Percentiles rank a stretch among this genome's conserved stretches.
These are phyloP conservation scores for Cerceris rybyensis DNA, from an alignment of 2,888 invertebrate genomes.

Conservation along the genomic window DNA sequence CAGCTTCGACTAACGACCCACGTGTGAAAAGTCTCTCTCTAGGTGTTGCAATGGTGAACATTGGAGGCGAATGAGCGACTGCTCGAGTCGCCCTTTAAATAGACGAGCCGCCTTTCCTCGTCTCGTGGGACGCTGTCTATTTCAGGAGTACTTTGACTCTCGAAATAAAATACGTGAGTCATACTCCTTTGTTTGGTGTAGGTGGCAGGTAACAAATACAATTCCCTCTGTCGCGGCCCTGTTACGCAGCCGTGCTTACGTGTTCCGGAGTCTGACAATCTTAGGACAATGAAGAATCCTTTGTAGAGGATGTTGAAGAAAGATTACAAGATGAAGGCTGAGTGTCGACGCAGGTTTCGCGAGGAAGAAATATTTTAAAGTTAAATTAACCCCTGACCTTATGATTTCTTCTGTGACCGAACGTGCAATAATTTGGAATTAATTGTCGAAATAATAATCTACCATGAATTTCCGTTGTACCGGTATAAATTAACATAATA, in stretches of 20 bases:
- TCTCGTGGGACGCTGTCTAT: slow-evolving; percentile 70
- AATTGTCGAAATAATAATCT: no score
- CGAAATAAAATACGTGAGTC: slow-evolving; percentile 73
- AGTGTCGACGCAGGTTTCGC: not conserved
- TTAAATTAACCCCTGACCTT: no score
- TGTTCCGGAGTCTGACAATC: slow-evolving; percentile 13
- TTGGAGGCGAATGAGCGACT: slow-evolving; percentile 17
- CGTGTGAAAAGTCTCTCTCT: slow-evolving; percentile 31
- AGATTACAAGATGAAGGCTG: not conserved
- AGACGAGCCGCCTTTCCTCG: slow-evolving; percentile 64
- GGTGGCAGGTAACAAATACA: slow-evolving; percentile 48
- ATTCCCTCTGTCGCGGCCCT: slow-evolving; percentile 22
- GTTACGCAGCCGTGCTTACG: slow-evolving; percentile 32
- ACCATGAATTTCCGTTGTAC: no score
- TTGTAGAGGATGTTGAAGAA: not conserved
- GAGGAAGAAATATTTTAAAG: no score
- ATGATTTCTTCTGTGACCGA: no score
- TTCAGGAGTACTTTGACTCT: slow-evolving; percentile 65
- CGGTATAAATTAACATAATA: no score
- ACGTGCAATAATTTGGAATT: no score
- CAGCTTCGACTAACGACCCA: slow-evolving; percentile 25
- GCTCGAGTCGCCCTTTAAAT: slow-evolving; percentile 65
- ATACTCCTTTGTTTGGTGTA: slow-evolving; percentile 67
- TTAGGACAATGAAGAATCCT: slow-evolving; percentile 22
- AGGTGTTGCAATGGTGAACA: slow-evolving; percentile 43